These are phyloP conservation scores for Cryptops parisi DNA, from an alignment of 2,888 invertebrate species.

Conservation along the genomic window DNA sequence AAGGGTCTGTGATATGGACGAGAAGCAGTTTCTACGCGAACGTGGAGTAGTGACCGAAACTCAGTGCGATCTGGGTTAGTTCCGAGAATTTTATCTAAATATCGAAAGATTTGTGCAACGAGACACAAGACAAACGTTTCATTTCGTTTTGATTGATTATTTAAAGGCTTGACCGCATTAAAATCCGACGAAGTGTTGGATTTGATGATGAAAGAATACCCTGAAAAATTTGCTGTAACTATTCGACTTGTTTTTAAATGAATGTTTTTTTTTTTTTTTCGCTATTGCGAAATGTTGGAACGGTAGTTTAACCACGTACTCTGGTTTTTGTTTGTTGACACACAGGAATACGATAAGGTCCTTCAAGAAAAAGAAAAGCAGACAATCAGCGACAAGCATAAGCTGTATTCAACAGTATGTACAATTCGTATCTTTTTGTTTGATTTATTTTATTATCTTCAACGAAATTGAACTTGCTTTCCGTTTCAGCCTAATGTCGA, in stretches of 20 bases:
- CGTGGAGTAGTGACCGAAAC: constrained; percentile 66
- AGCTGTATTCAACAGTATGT: constrained; percentile 32
- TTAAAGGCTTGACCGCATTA: constrained; percentile 62
- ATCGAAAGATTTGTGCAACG: too few species aligned
- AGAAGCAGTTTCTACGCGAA: constrained; percentile 72
- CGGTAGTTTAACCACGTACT: background rate
- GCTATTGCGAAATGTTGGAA: too few species aligned
- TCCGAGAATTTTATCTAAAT: background rate
- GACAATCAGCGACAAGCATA: constrained; percentile 31
- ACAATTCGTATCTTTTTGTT: background rate
- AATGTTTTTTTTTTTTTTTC: background rate
- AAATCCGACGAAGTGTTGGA: constrained; percentile 85
- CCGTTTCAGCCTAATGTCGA: constrained; percentile 22
- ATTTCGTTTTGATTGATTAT: too few species aligned
- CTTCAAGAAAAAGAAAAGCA: constrained; percentile 31
- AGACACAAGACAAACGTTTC: too few species aligned
- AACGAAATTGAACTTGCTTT: background rate
- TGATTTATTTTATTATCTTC: background rate
- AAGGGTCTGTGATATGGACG: constrained; percentile 74
- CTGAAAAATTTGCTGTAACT: constrained; percentile 56
- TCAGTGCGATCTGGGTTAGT: constrained; percentile 76
- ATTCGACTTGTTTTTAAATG: background rate
- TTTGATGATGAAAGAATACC: constrained; percentile 89
- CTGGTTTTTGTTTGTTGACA: background rate
- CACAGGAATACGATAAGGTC: constrained; percentile 29